Base-by-base conservation (phyloP, 2,888 invertebrate species). In the Orchestes rusci region DNA sequence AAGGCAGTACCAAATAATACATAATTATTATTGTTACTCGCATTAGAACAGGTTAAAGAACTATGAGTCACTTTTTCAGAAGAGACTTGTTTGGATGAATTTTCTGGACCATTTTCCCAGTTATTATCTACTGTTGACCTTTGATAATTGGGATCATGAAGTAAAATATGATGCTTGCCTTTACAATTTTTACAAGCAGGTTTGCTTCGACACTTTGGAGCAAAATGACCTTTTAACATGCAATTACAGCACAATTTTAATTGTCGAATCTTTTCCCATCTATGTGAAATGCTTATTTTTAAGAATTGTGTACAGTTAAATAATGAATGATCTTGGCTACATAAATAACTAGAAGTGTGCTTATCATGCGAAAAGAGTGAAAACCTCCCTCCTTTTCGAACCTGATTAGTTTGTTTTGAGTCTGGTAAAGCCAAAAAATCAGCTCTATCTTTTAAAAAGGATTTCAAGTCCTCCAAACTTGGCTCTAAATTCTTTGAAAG, bases 391-490 rank as follows among this genome's bases (percentile, higher is more conserved):
- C 31, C 31, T 12, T 30, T 30, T 7, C 13, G 31, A 30, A 12
- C 31, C 13, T 30, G 31, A 10, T 7, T 34, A 5, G 19, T 8
- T 34, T 34, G 7, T 17, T 18, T 34, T 8, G 8, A 17, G 10
- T 34, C 19, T 34, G 7, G 12, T 17, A 18, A 12, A 10, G 16
- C 35, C 7, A 34, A 18, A 30, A 43, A 20, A 18, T 28, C 31
- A 3, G 29, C 39, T 10, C 43, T 15, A 10, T 28, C 27, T 30
- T 30, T 43, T 28, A 43, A 31, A 16, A 43, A 43, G 2, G 18
- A 20, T 17, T 29, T 30, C 19, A 43, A 30, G 12, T 30, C 31
- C 8, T 30, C 31, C 31, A 30, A 30, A 10, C 10, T 30, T 30
- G 23, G 23, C 23, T 30, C 13, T 12, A 33, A n/a, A 16, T 33